phyloP scores from a whole-genome alignment of 2,113 vertebrate genomes.

The Todiramphus chloris region DNA sequence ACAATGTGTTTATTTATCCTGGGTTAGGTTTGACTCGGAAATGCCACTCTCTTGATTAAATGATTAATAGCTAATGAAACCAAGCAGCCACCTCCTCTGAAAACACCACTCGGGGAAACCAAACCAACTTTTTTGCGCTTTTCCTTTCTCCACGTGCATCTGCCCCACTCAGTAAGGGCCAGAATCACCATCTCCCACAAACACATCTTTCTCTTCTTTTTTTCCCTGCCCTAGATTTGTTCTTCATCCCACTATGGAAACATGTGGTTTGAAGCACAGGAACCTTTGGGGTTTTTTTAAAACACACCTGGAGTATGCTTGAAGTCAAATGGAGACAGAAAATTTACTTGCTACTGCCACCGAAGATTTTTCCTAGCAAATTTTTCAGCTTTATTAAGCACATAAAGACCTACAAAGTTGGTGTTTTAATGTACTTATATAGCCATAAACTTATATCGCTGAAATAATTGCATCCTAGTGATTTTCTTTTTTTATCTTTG shows the following conservation, averaged over 20 bases:
- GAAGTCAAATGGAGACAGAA: not conserved
- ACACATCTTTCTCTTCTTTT: not conserved
- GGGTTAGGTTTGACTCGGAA: too few relatives aligned
- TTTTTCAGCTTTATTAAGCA: conserved; percentile 73
- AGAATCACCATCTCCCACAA: not conserved
- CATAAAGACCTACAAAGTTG: conserved; percentile 63
- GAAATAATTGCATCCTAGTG: conserved; percentile 75
- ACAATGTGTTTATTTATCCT: not conserved
- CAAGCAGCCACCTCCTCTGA: not conserved
- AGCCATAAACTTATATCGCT: conserved; percentile 66
- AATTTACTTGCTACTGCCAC: conserved; percentile 12
- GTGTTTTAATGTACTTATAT: conserved; percentile 65
- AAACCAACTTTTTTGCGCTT: not conserved
- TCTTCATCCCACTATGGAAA: not conserved
- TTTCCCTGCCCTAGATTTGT: not conserved
- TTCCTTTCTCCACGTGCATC: not conserved
- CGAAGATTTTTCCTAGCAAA: conserved; percentile 31
- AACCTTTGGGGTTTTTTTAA: not conserved
- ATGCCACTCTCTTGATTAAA: too few relatives aligned
- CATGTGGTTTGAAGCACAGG: not conserved
- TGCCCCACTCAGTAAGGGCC: not conserved
- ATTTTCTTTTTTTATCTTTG: conserved; percentile 67
- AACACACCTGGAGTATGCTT: not conserved
- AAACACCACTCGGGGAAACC: conserved; percentile 7
- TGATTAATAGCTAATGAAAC: too few relatives aligned